Base-by-base conservation (phyloP, 2,797 vertebrate species). In the Falco berigora region DNA sequence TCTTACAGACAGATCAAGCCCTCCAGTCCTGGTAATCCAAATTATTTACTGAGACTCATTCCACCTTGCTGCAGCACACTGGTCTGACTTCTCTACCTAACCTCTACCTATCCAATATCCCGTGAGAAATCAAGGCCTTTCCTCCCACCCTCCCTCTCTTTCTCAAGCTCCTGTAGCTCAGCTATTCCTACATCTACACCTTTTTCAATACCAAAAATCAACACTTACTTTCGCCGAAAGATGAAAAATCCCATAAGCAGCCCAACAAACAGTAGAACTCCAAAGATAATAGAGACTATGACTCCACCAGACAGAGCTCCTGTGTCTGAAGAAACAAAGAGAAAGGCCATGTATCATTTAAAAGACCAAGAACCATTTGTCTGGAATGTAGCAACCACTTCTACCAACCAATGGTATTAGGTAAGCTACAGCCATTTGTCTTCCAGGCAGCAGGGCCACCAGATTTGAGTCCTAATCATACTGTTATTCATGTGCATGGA, bases 281-380 rank as follows among this genome's bases (percentile, higher is more conserved):
- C 98, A 0, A 98, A 98, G 91, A 97, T 47, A 85, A 98, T 93
- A 52, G 97, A 96, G 52, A 97, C 97, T 8, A 97, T 93, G 80
- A 98, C 97, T 72, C 98, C 98, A 91, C 97, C 98, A 12, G 97
- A 97, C 42, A 97, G 93, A 85, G 85, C 74, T 86, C 96, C 98
- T 0, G 96, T 88, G 78, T 95, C 98, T 98, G 95, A 8, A 90
- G 83, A 77, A 93, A 91, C 27, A 86, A 75, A 92, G 25, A 80
- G 21, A 95, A 46, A 74, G 22, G 25, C 12, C 13, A 3, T 19
- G 42, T 10, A 21, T 38, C 2, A 58, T 27, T 61, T 67, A 55
- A 77, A 80, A 83, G 53, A 80, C 8, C 53, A 62, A 17, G 40
- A 77, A 53, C 46, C 74, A n/a, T 58, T 85, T 88, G 32, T 24